Evolutionary conservation across 1,140 invertebrate genomes (phyloP), one percentile per base, ranked within the genome.

Genomic region (Phenacoccus solenopsis): DNA sequence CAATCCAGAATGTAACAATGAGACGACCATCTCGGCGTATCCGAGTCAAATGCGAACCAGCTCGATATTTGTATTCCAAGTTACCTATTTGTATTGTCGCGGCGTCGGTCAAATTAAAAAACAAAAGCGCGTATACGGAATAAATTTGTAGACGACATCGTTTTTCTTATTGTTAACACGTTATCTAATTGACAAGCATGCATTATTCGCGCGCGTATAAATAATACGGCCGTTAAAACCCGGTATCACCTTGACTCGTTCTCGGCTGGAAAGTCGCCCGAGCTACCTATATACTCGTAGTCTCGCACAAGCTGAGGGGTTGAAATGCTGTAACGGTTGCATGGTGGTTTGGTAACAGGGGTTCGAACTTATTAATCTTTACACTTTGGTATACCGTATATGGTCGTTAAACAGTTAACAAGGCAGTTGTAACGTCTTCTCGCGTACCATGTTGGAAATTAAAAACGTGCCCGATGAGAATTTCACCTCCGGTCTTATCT

Each of bases 401-500:
- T n/a, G 38, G 38, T n/a, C 38, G 38, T 49, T 49, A 49, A 49
- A 49, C 38, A n/a, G 5, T 49, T 49, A 49, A 49, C 38, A 49
- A 49, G 38, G 38, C 38, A 49, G 38, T 49, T 49, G 38, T 49
- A 49, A 49, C 38, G 38, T 49, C 38, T 49, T 49, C 38, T 49
- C 38, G 38, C 38, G 38, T 49, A 49, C 38, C 12, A 49, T n/a
- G 38, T 49, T 49, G 38, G 38, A 49, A 49, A 49, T 49, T 49
- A 49, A 49, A 49, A 49, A 49, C 38, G 38, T 49, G 38, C 38
- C 38, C 38, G 38, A 49, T 49, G 38, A n/a, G 20, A 49, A 49
- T 49, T 49, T 49, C 38, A n/a, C 16, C 38, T 10, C 16, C 13
- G 13, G 13, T 49, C 20, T 2, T 2, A 16, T 2, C 5, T n/a